Base-by-base conservation (phyloP, 2,113 vertebrate genomes). In the Dromas ardeola region DNA sequence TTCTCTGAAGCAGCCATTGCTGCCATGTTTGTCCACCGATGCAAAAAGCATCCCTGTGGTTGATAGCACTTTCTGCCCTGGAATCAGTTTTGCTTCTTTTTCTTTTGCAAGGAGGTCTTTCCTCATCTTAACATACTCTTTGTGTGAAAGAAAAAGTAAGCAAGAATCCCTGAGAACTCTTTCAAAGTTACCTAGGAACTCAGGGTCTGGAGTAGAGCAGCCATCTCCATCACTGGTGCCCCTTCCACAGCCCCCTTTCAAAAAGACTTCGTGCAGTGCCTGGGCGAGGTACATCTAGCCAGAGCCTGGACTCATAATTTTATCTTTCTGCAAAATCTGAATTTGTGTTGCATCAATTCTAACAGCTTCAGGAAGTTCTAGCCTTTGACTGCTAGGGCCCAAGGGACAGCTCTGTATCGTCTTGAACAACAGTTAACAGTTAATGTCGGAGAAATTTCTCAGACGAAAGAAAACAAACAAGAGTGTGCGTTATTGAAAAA, bases 381-480 rank as follows among this genome's bases (percentile, higher is more conserved):
- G 72, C 38, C 47, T 79, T 81, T 76, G 77, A n/a, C 59, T 67
- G 34, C 56, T 62, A 50, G 30, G 53, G 27, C 27, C 30, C 43
- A 59, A 1, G 1, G 52, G 67, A 59, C 67, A 86, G 34, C 52
- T 58, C 55, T 61, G 11, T 38, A 80, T 42, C 20, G 0, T 12
- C 52, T 47, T 0, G 0, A 3, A 3, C 77, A 49, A 47, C 2
- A 3, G 42, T 69, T 69, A 62, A 38, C 61, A 81, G 49, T 56
- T 69, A 76, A 32, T 22, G 73, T 10, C 1, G 5, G 55, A 72
- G 34, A 89, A 85, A 40, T 32, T 81, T 67, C 29, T 90, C 72
- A 81, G 73, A 73, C 78, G 27, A 78, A 84, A 89, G 42, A 86
- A 91, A 94, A 86, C 29, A 86, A 86, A 58, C 50, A 88, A 50